phyloP scores from a whole-genome alignment of 2,888 invertebrate species.

The Chloroclystis v-ata region DNA sequence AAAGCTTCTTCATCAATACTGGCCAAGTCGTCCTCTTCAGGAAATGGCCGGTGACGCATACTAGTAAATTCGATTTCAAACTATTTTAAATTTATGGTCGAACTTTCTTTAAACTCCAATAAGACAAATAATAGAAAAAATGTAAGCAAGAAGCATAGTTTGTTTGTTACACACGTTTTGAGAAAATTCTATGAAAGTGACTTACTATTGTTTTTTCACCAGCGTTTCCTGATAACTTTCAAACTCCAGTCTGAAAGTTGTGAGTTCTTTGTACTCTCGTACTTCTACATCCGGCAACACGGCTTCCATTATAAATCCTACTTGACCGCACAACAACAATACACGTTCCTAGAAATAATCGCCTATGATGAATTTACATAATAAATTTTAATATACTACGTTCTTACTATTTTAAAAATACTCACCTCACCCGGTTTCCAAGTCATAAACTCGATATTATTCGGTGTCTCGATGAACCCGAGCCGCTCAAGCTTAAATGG shows the following conservation, averaged over 20 bases:
- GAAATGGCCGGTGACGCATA: constrained; percentile 65
- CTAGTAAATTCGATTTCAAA: constrained; percentile 36
- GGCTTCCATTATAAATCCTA: constrained; percentile 64
- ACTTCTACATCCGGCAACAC: constrained; percentile 48
- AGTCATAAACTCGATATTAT: constrained; percentile 80
- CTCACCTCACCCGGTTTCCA: constrained; percentile 80
- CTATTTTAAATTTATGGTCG: no score
- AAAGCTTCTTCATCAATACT: constrained; percentile 76
- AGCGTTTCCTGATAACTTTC: constrained; percentile 54
- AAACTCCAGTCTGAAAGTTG: constrained; percentile 63
- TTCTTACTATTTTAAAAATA: neutral
- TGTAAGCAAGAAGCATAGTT: no score
- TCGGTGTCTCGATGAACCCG: constrained; percentile 82
- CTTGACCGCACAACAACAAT: constrained; percentile 61
- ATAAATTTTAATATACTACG: neutral
- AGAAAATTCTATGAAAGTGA: neutral
- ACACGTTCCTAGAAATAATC: constrained; percentile 51
- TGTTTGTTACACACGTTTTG: neutral
- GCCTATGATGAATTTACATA: no score
- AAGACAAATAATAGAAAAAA: no score
- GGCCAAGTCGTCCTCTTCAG: constrained; percentile 66
- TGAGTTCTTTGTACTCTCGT: constrained; percentile 53
- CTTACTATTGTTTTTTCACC: constrained; percentile 68
- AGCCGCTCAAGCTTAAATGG: constrained; percentile 78
- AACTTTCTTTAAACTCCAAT: no score